Conservation (phyloP, 35 echinoderm and acorn worm species). For the Holothuria glaberrima region DNA sequence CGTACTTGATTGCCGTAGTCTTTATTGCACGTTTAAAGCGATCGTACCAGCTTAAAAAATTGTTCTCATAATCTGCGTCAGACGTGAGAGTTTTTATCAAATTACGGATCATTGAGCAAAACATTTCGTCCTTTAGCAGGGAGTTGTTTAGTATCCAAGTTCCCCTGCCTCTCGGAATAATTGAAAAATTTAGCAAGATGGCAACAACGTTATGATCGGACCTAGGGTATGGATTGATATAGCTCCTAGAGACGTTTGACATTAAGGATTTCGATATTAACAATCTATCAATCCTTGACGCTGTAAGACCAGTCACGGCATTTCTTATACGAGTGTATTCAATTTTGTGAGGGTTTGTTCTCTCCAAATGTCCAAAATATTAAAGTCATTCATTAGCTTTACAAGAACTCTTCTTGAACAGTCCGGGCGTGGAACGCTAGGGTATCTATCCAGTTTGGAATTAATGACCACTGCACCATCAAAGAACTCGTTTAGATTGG, state of each 20-base stretch:
- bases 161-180: neutral
- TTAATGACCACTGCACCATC: too few species aligned
- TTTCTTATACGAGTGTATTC: neutral
- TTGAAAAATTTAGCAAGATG: neutral
- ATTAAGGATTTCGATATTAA: neutral
- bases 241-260: neutral
- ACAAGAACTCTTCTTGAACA: neutral
- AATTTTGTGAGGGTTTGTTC: neutral
- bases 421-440: neutral
- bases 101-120: neutral
- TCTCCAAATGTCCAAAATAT: constrained; percentile 1
- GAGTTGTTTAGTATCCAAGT: constrained; percentile 14
- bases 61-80: too few species aligned
- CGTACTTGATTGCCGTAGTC: too few species aligned
- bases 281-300: neutral
- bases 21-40: too few species aligned
- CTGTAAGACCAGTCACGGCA: neutral
- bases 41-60: too few species aligned
- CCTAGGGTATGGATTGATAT: neutral
- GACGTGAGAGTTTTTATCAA: too few species aligned
- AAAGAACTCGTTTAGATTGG: too few species aligned
- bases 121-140: neutral
- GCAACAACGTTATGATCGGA: constrained; percentile 17
- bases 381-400: neutral
- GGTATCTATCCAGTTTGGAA: neutral